Evolutionary conservation across 1,140 invertebrate species (phyloP), one percentile per base, ranked within the genome.

Genomic region (Aphidius gifuensis): DNA sequence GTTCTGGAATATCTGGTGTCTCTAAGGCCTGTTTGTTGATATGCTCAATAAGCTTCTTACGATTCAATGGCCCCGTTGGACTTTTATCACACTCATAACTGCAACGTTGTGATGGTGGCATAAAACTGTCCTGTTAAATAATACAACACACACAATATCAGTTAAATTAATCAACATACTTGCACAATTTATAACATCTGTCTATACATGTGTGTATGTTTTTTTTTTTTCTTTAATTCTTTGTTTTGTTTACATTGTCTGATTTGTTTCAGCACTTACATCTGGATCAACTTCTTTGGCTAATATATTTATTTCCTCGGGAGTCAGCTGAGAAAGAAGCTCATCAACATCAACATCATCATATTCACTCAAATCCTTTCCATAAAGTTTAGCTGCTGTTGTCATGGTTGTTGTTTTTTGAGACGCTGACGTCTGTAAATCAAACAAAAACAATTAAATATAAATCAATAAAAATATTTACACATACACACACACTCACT

Each of bases 281-380:
- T 99, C 97, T 68, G 97, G 97, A 85, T 99, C 97, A 64, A 99
- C 96, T 87, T 99, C 97, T 83, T 94, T 96, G 69, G 96, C 96
- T 64, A 99, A 85, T 79, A 98, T 93, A 71, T 96, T 96, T 55
- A 99, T 89, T 84, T 99, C 97, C 78, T 98, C 97, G 11, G 91
- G 87, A 60, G 96, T 92, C 51, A 99, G 85, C 74, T 98, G 94
- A 46, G 92, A 85, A 67, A 99, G 83, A n/a, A 99, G 83, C 69
- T 95, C 92, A 78, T 99, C 97, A 61, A 99, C 92, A 80, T 99
- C 96, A 71, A 97, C 88, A 78, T 97, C 94, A 75, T 97, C 94
- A 77, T 96, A 97, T 68, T 92, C 90, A 69, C 91, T 92, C 67
- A 97, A 81, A 80, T 98, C 94, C 80, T 93, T 93, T 67, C 94